A percentile compares a stretch with the other conserved stretches of the same genome.
Evolutionary conservation across 2,797 vertebrate species (phyloP).

Genomic region (Apodemus agrarius): DNA sequence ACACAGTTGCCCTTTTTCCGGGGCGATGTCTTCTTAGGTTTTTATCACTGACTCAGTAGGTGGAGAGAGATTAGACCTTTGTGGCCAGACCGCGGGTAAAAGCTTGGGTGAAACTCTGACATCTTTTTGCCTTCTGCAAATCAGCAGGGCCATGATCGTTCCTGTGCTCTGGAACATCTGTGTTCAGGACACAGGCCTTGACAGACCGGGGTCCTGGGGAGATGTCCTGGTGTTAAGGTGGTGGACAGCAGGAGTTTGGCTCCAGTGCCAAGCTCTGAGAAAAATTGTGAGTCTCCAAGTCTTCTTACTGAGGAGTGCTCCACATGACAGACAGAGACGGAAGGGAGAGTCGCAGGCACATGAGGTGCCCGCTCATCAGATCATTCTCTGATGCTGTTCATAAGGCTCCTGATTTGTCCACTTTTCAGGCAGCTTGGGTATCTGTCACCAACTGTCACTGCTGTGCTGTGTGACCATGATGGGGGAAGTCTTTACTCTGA

Average conservation of each 20-base stretch:
- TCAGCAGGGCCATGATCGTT: not conserved
- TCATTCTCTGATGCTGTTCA: not conserved
- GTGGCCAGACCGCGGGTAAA: not conserved
- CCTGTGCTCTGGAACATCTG: not conserved
- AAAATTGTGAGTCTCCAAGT: constrained; percentile 16
- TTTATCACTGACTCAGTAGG: not conserved
- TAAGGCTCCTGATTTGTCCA: constrained; percentile 1
- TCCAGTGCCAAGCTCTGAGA: constrained; percentile 3
- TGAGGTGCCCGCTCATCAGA: not conserved
- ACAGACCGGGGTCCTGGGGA: not conserved
- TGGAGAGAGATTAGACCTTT: not conserved
- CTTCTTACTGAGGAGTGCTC: constrained; percentile 5
- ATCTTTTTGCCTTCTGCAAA: not conserved
- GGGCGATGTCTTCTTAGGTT: not conserved
- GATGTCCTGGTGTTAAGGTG: not conserved
- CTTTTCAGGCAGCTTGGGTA: constrained; percentile 11
- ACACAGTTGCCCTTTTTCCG: not conserved
- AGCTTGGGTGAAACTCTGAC: not conserved
- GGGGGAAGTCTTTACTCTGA: not conserved
- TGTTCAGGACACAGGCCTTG: not conserved
- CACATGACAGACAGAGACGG: not conserved
- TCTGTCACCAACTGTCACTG: not conserved
- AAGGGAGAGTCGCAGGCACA: not conserved
- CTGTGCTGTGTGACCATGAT: no score
- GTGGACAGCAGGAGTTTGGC: not conserved